Evolutionary conservation across 2,113 vertebrate genomes (phyloP).

Genomic region (Boulengeromyrus knoepffleri): DNA sequence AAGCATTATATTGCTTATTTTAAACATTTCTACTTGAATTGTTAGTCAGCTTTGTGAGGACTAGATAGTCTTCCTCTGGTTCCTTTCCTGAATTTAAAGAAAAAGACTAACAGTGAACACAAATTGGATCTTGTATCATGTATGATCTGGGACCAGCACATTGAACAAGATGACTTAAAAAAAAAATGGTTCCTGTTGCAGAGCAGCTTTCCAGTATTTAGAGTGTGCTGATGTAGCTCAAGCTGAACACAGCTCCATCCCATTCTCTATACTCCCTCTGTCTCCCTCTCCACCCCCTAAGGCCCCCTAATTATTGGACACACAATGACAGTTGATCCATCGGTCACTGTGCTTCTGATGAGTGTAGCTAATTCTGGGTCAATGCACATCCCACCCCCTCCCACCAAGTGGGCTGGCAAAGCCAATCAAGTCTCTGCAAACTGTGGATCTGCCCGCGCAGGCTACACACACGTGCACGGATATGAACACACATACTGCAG

Average conservation of each 20-base stretch:
- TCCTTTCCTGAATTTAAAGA: neutral
- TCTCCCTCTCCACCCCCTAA: neutral
- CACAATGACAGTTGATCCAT: constrained; percentile 55
- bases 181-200: neutral
- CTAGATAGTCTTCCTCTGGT: neutral
- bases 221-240: neutral
- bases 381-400: constrained; percentile 43
- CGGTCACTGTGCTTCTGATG: constrained; percentile 58
- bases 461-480: constrained; percentile 22
- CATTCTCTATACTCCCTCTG: neutral
- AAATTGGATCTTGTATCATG: neutral
- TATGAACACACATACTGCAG: constrained; percentile 6
- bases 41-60: neutral
- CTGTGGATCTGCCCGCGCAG: constrained; percentile 11
- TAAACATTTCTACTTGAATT: neutral
- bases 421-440: neutral
- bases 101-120: neutral
- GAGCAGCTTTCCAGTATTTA: neutral
- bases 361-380: constrained; percentile 60
- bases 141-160: neutral
- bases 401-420: neutral
- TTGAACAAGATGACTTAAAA: neutral
- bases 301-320: neutral
- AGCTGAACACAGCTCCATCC: neutral
- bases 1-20: neutral